phyloP scores from a whole-genome alignment of 2,797 vertebrate genomes.

The Coregonus ussuriensis region DNA sequence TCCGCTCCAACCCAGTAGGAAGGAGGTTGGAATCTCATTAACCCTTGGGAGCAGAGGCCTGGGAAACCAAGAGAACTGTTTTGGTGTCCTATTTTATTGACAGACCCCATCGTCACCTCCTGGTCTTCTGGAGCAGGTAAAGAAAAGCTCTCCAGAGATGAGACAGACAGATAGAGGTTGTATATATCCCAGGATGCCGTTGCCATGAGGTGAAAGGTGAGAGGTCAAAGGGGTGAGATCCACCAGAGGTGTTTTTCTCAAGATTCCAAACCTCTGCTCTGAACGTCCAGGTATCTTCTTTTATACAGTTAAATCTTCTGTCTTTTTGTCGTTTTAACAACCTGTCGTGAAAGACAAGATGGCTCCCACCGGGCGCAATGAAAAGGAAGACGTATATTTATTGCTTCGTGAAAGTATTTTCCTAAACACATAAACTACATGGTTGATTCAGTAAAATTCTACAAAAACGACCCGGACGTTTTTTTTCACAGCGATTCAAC shows the following conservation, averaged over 20 bases:
- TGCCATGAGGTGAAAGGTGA: too few species aligned
- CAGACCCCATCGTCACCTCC: conserved; percentile 26
- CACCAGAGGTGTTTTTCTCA: too few species aligned
- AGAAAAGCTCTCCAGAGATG: neutral
- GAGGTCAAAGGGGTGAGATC: too few species aligned
- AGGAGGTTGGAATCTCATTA: conserved; percentile 48
- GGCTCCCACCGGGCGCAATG: neutral
- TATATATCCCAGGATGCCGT: too few species aligned
- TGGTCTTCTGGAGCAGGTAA: conserved; percentile 23
- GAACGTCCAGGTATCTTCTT: too few species aligned
- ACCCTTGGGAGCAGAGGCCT: neutral
- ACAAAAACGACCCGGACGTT: neutral
- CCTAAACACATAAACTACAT: neutral
- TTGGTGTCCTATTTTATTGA: neutral
- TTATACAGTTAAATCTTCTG: too few species aligned
- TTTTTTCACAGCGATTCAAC: neutral
- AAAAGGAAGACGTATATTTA: neutral
- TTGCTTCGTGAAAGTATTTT: neutral
- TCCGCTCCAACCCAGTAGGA: conserved; percentile 42
- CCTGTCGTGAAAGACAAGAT: neutral
- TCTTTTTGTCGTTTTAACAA: too few species aligned
- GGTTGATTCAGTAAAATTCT: neutral
- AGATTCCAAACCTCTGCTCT: too few species aligned
- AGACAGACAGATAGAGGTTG: neutral
- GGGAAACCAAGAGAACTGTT: conserved; percentile 43